Percentiles rank a stretch among this genome's conserved stretches.
phyloP scores from a whole-genome alignment of 2,113 vertebrate species.

The Hemiprocne comata region DNA sequence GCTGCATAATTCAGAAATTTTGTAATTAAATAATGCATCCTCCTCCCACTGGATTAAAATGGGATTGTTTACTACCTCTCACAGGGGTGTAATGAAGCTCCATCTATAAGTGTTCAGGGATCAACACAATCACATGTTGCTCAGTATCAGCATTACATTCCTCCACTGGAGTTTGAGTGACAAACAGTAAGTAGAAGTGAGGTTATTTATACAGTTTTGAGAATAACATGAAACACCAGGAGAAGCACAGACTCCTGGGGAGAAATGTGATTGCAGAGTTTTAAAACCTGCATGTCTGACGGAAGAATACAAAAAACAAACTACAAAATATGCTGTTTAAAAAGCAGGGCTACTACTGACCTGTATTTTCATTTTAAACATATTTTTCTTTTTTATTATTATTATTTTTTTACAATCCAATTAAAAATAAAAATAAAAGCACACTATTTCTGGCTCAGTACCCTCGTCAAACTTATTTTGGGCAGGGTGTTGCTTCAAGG shows the following conservation, averaged over 20 bases:
- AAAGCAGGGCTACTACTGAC: neutral
- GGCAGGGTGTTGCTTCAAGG: slow-evolving; percentile 45
- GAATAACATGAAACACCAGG: neutral
- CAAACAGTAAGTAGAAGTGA: neutral
- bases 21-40: neutral
- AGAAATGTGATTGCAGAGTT: neutral
- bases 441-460: slow-evolving; percentile 32
- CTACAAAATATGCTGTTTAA: neutral
- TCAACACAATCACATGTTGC: neutral
- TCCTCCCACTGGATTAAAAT: neutral
- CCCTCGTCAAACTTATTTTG: slow-evolving; percentile 30
- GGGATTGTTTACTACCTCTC: neutral
- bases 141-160: neutral
- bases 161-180: neutral
- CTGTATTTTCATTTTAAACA: neutral
- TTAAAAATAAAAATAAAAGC: neutral
- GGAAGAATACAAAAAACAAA: neutral
- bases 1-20: neutral
- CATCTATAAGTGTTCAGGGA: neutral
- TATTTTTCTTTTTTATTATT: neutral
- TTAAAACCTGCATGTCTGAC: neutral
- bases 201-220: neutral
- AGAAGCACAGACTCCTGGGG: neutral
- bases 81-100: accelerated
- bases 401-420: neutral